Evolutionary conservation across 2,888 invertebrate species (phyloP), one percentile per base, ranked within the genome.

Genomic region (Sarcophaga rosellei): DNA sequence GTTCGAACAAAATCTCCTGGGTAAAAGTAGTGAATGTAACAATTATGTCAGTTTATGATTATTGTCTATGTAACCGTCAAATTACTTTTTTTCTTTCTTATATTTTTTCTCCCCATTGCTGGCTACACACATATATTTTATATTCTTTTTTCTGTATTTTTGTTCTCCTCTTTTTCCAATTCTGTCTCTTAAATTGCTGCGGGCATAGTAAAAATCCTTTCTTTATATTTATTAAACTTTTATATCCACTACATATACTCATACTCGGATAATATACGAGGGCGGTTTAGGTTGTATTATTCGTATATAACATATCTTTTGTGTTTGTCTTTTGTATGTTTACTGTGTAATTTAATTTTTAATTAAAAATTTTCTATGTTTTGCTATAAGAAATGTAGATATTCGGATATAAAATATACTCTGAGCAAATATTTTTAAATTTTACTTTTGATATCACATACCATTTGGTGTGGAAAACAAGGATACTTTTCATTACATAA

Each of bases 41-140:
- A 84, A 78, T 84, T 84, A 81, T 81, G 81, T 78, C 78, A 70
- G 35, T 78, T 81, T 80, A 84, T 86, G 74, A 70, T 84, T 86
- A 86, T 86, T 84, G 77, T 83, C 70, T 69, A 83, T 84, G 74
- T 77, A 84, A 84, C 81, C 66, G 70, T 72, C 79, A 70, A 80
- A 35, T 35, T 35, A 35, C 35, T 35, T 35, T 8, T 35, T 77
- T 72, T 72, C n/a, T n/a, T 66, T 72, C 25, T 66, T 65, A 70
- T 66, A 66, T 45, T 59, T 70, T 72, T 61, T 15, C 10, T 57
- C 6, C 44, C 1, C 35, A 23, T 69, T 44, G 23, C n/a, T 57
- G 53, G 35, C 35, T 35, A 35, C 35, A 35, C 8, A 35, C 4
- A 53, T 0, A 17, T 4, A 53, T 12, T 53, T 12, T 53, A 12